Conservation (phyloP, 2,797 vertebrate species). For the Pteropus rufus region DNA sequence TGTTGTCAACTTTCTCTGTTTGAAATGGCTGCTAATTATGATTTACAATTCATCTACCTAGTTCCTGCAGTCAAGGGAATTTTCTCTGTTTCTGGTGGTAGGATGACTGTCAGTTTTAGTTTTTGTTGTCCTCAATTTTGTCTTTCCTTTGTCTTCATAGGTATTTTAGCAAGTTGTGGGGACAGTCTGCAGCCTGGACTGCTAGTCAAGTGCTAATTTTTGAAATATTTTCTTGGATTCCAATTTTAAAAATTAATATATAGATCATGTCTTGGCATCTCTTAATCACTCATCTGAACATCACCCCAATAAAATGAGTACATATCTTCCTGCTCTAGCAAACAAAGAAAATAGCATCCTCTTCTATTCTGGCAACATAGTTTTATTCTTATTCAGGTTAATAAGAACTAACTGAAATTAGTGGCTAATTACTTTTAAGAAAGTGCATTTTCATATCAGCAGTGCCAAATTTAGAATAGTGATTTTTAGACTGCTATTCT, state of each 20-base stretch:
- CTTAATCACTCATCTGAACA: not conserved
- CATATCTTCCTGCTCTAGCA: not conserved
- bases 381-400: conserved; percentile 1
- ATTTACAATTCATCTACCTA: not conserved
- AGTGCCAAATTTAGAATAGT: not conserved
- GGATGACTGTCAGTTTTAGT: not conserved
- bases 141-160: not conserved
- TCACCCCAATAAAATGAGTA: not conserved
- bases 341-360: not conserved
- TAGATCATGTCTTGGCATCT: not conserved
- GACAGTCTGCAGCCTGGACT: not conserved
- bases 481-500: not conserved
- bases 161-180: not conserved
- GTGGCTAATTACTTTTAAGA: not conserved
- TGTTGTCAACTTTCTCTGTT: not conserved
- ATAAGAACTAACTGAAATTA: conserved; percentile 36
- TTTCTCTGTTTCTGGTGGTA: conserved; percentile 16
- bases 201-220: not conserved
- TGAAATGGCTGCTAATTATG: not conserved
- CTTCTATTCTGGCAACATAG: not conserved
- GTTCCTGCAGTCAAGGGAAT: not conserved
- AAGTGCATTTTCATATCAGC: not conserved
- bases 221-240: not conserved
- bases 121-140: conserved; percentile 8
- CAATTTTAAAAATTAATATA: conserved; percentile 14